Conservation (phyloP, 2,113 vertebrate genomes). For the Apeltes quadracus region DNA sequence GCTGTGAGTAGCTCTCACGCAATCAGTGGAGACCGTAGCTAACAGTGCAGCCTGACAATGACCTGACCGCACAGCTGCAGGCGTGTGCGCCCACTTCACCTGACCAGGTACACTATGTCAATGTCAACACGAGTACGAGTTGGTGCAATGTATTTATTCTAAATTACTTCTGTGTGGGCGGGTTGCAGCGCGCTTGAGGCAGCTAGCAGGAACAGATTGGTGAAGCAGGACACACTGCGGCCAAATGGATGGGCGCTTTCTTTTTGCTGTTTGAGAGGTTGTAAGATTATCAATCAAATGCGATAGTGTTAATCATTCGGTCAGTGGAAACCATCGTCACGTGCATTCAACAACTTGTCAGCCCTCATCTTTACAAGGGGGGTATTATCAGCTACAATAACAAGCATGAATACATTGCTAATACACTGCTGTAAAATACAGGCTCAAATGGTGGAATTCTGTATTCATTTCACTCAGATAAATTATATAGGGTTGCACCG, state of each 20-base stretch:
- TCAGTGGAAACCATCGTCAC: background rate
- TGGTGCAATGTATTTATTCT: background rate
- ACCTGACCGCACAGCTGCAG: slow-evolving; percentile 29
- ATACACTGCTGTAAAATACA: background rate
- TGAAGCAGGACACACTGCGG: background rate
- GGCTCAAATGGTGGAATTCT: background rate
- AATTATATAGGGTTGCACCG: background rate
- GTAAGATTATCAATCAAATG: background rate
- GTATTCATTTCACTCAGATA: background rate
- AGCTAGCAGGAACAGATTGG: slow-evolving; percentile 18
- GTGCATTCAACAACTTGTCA: background rate
- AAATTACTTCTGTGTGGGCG: background rate
- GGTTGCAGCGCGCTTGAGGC: background rate
- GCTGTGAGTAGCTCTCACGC: background rate
- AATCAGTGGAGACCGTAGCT: background rate
- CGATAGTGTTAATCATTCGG: background rate
- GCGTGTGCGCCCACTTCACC: slow-evolving; percentile 34
- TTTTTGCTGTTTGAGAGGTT: background rate
- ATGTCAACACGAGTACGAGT: background rate
- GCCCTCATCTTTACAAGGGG: background rate
- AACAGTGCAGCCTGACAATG: slow-evolving; percentile 40
- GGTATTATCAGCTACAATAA: background rate
- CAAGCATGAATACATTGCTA: background rate
- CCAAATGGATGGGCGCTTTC: background rate
- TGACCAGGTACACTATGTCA: slow-evolving; percentile 50